Base-by-base conservation (phyloP, 2,113 vertebrate species). In the Empidonax alnorum region DNA sequence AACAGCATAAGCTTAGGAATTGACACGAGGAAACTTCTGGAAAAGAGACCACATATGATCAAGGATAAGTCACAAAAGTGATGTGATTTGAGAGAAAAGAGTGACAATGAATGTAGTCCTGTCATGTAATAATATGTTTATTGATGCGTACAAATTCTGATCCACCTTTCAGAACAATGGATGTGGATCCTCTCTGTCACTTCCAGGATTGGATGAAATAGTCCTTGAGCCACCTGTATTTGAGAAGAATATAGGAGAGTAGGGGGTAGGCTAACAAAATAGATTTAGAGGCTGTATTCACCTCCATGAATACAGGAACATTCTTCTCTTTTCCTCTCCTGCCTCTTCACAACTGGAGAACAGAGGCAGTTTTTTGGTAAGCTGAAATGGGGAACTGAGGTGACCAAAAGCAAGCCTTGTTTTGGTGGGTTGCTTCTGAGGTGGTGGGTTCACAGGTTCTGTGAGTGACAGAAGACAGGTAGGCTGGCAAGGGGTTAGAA, bases 401-500 rank as follows among this genome's bases (percentile, higher is more conserved):
- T 30, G 41, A 56, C 37, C 6, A 18, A 33, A 58, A 69, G 9
- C 7, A 58, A 71, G 20, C 46, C 25, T 88, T 74, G 31, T 62
- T 78, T 71, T 53, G 21, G 11, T 75, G 74, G n/a, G 1, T 74
- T 69, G 30, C 14, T 66, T 93, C 73, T 74, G 65, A 69, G 25
- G 19, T 10, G 2, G 6, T 19, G 30, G 22, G 35, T 77, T 93
- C 65, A 23, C 5, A 2, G 66, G 7, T 67, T 81, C 61, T 59
- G 7, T 76, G 0, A 33, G 28, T 14, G 5, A 6, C 47, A 79
- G 31, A 63, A 41, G 33, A 42, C n/a, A 66, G 28, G 44, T 42
- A 14, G 9, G 15, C 0, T 0, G n/a, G 11, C 6, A 24, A 14
- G 33, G 30, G 10, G 3, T 24, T 69, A 21, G 49, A 46, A 74